phyloP scores from a whole-genome alignment of 1,140 invertebrate genomes.

The Brachionus plicatilis region DNA sequence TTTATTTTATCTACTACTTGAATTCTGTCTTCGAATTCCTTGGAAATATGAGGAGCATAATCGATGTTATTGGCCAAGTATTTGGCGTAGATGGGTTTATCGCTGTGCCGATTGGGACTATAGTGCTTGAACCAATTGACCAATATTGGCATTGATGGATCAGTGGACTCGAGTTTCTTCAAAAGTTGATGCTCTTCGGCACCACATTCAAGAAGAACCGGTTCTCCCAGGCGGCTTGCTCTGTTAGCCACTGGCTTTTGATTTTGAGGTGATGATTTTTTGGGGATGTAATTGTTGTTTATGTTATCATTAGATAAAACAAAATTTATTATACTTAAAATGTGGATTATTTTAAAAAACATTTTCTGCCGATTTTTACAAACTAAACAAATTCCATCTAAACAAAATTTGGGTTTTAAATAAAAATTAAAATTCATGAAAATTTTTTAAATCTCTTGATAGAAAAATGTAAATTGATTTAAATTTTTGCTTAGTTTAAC shows the following conservation, averaged over 20 bases:
- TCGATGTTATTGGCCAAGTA: slow-evolving; percentile 38
- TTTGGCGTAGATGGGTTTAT: slow-evolving; percentile 36
- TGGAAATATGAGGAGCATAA: slow-evolving; percentile 32
- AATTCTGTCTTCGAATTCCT: slow-evolving; percentile 11
- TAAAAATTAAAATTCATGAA: not conserved
- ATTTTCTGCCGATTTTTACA: not conserved
- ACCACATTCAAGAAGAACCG: slow-evolving; percentile 18
- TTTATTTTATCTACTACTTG: slow-evolving; percentile 32
- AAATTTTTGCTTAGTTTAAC: not conserved
- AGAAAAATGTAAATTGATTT: not conserved
- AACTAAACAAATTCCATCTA: not conserved
- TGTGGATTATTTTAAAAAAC: not conserved
- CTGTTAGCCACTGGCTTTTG: not conserved
- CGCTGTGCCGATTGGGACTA: slow-evolving; percentile 12
- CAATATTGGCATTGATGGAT: slow-evolving; percentile 14
- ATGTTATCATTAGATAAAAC: not conserved
- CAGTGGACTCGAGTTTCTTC: slow-evolving; percentile 14
- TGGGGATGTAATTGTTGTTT: not conserved
- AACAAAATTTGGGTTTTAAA: not conserved
- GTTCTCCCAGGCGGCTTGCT: slow-evolving; percentile 18
- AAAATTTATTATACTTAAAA: not conserved
- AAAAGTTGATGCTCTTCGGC: slow-evolving; percentile 9
- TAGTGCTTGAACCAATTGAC: slow-evolving; percentile 40
- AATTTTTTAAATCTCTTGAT: not conserved
- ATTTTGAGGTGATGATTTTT: not conserved